Evolutionary conservation across 2,888 invertebrate species (phyloP), one percentile per base, ranked within the genome.

Genomic region (Drosophila crucigera): DNA sequence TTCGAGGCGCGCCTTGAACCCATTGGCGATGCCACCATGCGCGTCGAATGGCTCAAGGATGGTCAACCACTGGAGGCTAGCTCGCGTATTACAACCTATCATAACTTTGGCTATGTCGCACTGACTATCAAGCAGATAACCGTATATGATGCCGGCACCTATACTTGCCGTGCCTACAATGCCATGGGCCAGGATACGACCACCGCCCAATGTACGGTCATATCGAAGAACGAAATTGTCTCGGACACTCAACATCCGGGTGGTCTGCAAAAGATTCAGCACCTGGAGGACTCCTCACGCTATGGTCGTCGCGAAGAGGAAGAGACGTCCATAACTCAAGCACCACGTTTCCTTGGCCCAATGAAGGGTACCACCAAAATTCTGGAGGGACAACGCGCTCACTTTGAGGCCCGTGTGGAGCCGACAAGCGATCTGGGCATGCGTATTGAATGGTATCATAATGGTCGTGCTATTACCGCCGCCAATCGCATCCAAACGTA

Each of bases 381-480:
- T 90, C 95, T 97, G 30, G 98, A 99, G 94, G 97, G 98, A 1
- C 98, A 98, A 94, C 95, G 97, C 56, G 98, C 98, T 79, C 98
- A 99, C 91, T 98, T 99, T 92, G 99, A 99, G 94, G 97, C 97
- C 6, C 96, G 98, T 77, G 97, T 99, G 56, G 98, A 98, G 91
- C 99, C 99, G 1, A 97, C 98, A 93, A 98, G 97, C 91, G 99
- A 99, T 94, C 95, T 98, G 35, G 97, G 97, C 28, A 96, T 99
- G 96, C 95, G 95, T 91, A 96, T 98, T 75, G 99, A 99, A 94
- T 99, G 99, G 99, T 98, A 98, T 92, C 98, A 98, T 91, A 99
- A 99, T 94, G 99, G 98, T 63, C 96, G 97, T 92, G 96, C 97
- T 74, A 96, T 99, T 71, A 97, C 96, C 91, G 96, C 96, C 72